phyloP scores from a whole-genome alignment of 1,140 invertebrate species.

The Capitella teleta region DNA sequence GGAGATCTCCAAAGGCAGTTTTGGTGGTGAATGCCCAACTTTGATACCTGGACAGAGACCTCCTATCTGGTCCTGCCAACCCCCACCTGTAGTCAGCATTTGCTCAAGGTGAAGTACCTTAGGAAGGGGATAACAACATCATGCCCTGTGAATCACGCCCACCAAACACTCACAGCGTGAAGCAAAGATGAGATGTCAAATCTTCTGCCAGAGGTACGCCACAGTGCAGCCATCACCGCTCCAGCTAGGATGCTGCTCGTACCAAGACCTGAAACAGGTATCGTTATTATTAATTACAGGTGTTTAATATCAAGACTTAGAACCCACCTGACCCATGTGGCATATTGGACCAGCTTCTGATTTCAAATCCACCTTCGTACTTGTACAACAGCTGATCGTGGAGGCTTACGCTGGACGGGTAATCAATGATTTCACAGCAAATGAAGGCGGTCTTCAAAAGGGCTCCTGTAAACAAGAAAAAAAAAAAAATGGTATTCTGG shows the following conservation, averaged over 20 bases:
- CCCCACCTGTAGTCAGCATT: constrained; percentile 47
- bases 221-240: constrained; percentile 40
- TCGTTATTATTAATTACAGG: too few relatives aligned
- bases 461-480: constrained; percentile 42
- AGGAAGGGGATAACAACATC: too few relatives aligned
- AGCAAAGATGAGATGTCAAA: constrained; percentile 31
- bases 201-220: constrained; percentile 34
- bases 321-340: constrained; percentile 45
- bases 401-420: constrained; percentile 24
- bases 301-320: too few relatives aligned
- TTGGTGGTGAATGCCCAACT: constrained; percentile 33
- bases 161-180: too few relatives aligned
- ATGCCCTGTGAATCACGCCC: too few relatives aligned
- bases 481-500: too few relatives aligned
- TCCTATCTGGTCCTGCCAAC: constrained; percentile 51
- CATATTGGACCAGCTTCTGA: constrained; percentile 45
- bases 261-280: constrained; percentile 44
- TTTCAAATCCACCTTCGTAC: constrained; percentile 44
- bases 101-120: constrained; percentile 48
- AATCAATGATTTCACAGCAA: constrained; percentile 38
- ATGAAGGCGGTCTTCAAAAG: constrained; percentile 46
- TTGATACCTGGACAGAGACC: constrained; percentile 43
- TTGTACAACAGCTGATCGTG: constrained; percentile 36
- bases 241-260: constrained; percentile 48
- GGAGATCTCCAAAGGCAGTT: constrained; percentile 36